Base-by-base conservation (phyloP, 2,888 invertebrate genomes). In the Calameuta idolon region DNA sequence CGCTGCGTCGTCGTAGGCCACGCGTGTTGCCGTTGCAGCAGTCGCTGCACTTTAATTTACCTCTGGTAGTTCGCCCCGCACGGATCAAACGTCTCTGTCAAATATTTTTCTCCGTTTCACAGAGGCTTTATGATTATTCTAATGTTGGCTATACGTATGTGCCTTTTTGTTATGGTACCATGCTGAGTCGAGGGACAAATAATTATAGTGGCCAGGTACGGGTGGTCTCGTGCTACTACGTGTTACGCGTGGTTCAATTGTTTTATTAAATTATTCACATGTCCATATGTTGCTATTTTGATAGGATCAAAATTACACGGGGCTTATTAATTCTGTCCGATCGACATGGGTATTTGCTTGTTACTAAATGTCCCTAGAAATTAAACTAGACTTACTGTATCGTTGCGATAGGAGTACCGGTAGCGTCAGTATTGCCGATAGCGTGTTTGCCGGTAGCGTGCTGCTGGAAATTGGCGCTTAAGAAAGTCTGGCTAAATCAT, bases 401-500 rank as follows among this genome's bases (percentile, higher is more conserved):
- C 55, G 23, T 55, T 2, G 9, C 55, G 23, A 23, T 9, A 23
- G 55, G 4, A 55, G 55, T 2, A 55, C 23, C 23, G 55, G 23
- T 23, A 55, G 82, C 83, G 82, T 86, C 86, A 79, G 80, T 82
- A 79, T 75, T 81, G 76, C 75, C 83, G 84, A 85, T 83, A 79
- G 84, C 81, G 81, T 81, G 83, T 33, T 55, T 31, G 30, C 33
- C 34, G 34, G 15, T 35, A 30, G 12, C 55, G 37, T 33, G 69
- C 34, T 30, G 74, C 3, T 75, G 82, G 85, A 87, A 89, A 87
- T 87, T 85, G 86, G 84, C 83, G 87, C 83, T 85, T 86, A 84
- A 86, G 87, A 88, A 87, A 88, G 84, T 77, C 81, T 83, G 79
- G 82, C 83, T 85, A 87, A 89, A 89, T 88, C 85, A 84, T 88